A percentile compares a stretch with the other conserved stretches of the same genome.
These are phyloP conservation scores for Trisateles emortualis DNA, from an alignment of 2,888 invertebrate species.

Conservation along the genomic window DNA sequence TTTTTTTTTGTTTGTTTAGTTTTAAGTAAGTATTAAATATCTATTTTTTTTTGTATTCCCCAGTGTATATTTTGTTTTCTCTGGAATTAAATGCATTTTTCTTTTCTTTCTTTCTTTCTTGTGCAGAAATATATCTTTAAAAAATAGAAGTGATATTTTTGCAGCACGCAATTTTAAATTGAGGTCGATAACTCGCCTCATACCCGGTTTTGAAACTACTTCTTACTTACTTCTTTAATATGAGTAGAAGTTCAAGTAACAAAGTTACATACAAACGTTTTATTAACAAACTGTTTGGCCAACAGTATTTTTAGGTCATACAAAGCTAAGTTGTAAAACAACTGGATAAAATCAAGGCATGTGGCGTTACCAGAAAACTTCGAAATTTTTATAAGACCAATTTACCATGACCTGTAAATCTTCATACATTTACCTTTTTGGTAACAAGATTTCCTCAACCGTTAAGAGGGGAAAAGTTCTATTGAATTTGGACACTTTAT, in stretches of 20 bases:
- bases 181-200: no score
- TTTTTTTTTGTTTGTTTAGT: no score
- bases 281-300: conserved; percentile 19
- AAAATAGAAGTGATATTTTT: no score
- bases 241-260: conserved; percentile 10
- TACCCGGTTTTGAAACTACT: background rate
- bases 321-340: conserved; percentile 13
- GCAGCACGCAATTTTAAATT: no score
- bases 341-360: conserved; percentile 8
- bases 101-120: no score
- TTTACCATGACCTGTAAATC: conserved; percentile 2
- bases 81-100: no score
- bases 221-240: conserved; percentile 9
- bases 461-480: conserved; percentile 6
- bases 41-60: no score
- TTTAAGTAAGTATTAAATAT: no score
- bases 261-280: conserved; percentile 12
- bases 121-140: no score
- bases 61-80: no score
- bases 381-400: conserved; percentile 18
- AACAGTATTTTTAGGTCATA: conserved; percentile 11
- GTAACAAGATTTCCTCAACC: background rate
- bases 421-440: background rate
- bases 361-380: conserved; percentile 9
- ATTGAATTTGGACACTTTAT: background rate